phyloP scores from a whole-genome alignment of 2,113 vertebrate genomes.

The Tyto alba region DNA sequence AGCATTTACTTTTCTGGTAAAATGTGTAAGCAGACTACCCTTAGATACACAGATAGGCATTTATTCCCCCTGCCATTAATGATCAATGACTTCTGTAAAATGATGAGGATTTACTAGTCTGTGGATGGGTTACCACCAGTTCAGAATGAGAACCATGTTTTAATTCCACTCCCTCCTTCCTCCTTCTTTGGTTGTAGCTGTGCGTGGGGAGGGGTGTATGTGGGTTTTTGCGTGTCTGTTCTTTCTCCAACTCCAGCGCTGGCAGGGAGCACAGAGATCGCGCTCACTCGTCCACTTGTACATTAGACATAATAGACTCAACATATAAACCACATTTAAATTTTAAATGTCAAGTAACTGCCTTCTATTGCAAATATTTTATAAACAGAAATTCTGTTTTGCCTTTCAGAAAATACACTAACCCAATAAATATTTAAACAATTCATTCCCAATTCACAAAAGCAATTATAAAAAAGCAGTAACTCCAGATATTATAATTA shows the following conservation, averaged over 20 bases:
- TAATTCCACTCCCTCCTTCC: not conserved
- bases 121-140: not conserved
- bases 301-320: not conserved
- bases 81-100: not conserved
- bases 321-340: not conserved
- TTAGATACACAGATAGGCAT: not conserved
- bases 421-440: constrained; percentile 43
- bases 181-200: not conserved
- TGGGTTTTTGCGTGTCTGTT: not conserved
- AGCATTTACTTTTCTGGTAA: not conserved
- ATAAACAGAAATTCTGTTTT: not conserved
- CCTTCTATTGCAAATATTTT: not conserved
- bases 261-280: not conserved
- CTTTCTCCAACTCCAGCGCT: not conserved
- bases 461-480: constrained; percentile 38
- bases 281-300: not conserved
- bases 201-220: not conserved
- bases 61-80: not conserved
- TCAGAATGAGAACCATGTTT: not conserved
- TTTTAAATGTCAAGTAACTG: not conserved
- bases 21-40: not conserved
- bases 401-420: not conserved
- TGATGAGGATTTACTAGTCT: not conserved
- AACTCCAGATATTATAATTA: constrained; percentile 17
- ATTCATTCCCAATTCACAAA: constrained; percentile 25